Evolutionary conservation across 2,113 vertebrate genomes (phyloP), one percentile per base, ranked within the genome.

Genomic region (Cacatua alba): DNA sequence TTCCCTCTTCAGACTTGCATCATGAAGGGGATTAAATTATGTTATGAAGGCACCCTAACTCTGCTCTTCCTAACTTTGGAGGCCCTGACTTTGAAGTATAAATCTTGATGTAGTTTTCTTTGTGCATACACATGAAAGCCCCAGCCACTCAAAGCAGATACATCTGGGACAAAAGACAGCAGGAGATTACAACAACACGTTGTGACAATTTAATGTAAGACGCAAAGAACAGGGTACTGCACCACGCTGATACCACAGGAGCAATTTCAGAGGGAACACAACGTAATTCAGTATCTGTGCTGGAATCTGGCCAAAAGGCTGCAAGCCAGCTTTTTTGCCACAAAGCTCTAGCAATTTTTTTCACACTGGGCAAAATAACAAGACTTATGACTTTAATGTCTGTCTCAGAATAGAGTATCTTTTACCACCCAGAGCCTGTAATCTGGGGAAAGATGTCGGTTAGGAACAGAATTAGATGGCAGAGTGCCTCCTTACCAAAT

Each of bases 71-170:
- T 91, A 95, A 95, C 82, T 96, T 17, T 82, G 78, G 81, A 92
- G 74, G 78, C 69, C 68, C 90, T 63, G 49, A 72, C 95, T 96
- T 95, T 95, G 90, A 96, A 97, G 78, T 82, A 67, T 23, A 86
- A 92, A 96, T 95, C 91, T 90, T 94, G 85, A 92, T 93, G 85
- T 72, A 63, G 79, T 84, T 96, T 97, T 86, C 94, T 96, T 97
- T 94, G 77, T 95, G 91, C 74, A 94, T 79, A 81, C 11, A 96
- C 78, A 95, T 96, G 79, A 97, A 97, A 97, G 85, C 33, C 39
- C 10, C 64, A 91, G 9, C 60, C 88, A 90, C 90, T 93, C 90
- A 95, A 92, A 96, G 95, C 79, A 95, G 88, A 86, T 68, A 94
- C 82, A 92, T 86, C 79, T 91, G 90, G 94, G 93, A 96, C 95